phyloP scores from a whole-genome alignment of 2,113 vertebrate species.

The Paramormyrops kingsleyae region DNA sequence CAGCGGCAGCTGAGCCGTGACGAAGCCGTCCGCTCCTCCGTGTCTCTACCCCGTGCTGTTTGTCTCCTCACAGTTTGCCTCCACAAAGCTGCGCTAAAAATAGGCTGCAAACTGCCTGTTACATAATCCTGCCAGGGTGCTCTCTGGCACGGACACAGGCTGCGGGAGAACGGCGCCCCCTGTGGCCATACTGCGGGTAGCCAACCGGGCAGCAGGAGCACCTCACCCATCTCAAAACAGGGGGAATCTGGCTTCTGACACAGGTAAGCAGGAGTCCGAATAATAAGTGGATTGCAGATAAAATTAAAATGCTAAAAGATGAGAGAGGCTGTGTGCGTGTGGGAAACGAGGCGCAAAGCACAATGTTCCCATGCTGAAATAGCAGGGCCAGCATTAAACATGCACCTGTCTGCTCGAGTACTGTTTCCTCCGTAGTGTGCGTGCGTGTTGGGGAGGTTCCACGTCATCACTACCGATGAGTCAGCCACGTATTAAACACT shows the following conservation, averaged over 20 bases:
- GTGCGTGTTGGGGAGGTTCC: neutral
- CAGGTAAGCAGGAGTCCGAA: neutral
- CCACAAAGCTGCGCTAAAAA: constrained; percentile 61
- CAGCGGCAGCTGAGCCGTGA: constrained; percentile 37
- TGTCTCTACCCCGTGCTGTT: constrained; percentile 51
- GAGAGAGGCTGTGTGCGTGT: neutral
- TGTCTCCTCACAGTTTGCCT: constrained; percentile 55
- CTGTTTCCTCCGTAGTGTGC: neutral
- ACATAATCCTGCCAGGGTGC: constrained; percentile 55
- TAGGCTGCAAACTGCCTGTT: constrained; percentile 62
- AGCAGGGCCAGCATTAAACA: neutral
- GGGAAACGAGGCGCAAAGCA: neutral
- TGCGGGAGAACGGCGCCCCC: constrained; percentile 9
- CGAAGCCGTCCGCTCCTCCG: constrained; percentile 45
- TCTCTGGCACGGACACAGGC: constrained; percentile 52
- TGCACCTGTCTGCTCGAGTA: neutral
- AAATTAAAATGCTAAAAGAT: neutral
- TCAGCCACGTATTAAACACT: neutral
- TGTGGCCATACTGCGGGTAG: constrained; percentile 28
- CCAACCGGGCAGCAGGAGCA: neutral
- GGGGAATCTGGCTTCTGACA: neutral
- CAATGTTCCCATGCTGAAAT: neutral
- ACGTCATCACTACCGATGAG: neutral
- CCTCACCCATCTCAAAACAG: neutral
- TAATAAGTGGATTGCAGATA: neutral